Conservation (phyloP, 2,113 vertebrate species). For the Perccottus glenii region DNA sequence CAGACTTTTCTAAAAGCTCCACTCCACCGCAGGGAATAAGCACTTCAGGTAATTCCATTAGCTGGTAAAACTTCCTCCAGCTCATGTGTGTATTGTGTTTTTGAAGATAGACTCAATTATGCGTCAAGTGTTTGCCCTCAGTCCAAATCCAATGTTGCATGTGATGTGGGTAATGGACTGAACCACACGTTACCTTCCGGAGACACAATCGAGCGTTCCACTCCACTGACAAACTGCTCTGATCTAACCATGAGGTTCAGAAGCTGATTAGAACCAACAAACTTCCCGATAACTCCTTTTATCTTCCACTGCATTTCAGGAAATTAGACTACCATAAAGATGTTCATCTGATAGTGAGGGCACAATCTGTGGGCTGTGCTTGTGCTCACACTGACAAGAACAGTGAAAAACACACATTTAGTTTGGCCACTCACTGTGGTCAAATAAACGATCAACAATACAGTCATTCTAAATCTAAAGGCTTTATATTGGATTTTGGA, state of each 20-base stretch:
- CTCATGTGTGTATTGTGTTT: slow-evolving; percentile 26
- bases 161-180: slow-evolving; percentile 23
- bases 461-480: too few relatives aligned
- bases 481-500: too few relatives aligned
- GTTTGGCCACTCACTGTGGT: too few relatives aligned
- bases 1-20: slow-evolving; percentile 32
- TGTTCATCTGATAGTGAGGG: too few relatives aligned
- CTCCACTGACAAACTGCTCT: slow-evolving; percentile 15
- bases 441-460: too few relatives aligned
- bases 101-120: slow-evolving; percentile 9
- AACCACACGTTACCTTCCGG: slow-evolving; percentile 53
- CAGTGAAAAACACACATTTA: too few relatives aligned
- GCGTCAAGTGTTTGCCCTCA: slow-evolving; percentile 30
- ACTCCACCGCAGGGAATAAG: slow-evolving; percentile 32
- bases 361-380: too few relatives aligned
- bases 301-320: slow-evolving; percentile 11
- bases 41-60: slow-evolving; percentile 53
- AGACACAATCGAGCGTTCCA: slow-evolving; percentile 35
- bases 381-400: too few relatives aligned
- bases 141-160: slow-evolving; percentile 41
- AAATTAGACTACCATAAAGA: too few relatives aligned
- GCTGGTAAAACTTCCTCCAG: slow-evolving; percentile 32
- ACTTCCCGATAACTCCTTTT: neutral
- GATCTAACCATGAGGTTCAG: slow-evolving; percentile 16
- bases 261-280: slow-evolving; percentile 1